Percentiles rank a stretch among this genome's conserved stretches.
phyloP scores from a whole-genome alignment of 2,888 invertebrate genomes.

The Drosophila crucigera region DNA sequence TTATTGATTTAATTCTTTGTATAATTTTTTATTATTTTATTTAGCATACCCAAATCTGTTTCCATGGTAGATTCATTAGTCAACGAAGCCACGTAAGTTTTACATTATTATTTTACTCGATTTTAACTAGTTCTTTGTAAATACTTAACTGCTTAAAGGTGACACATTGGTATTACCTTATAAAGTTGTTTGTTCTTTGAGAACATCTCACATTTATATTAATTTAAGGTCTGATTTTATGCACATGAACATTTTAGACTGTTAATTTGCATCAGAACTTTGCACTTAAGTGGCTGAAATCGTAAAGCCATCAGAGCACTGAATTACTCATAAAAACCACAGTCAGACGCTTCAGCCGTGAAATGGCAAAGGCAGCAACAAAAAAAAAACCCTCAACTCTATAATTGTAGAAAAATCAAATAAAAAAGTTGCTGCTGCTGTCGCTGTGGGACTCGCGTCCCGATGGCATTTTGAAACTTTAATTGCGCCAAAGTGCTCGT shows the following conservation, averaged over 20 bases:
- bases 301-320: conserved; percentile 14
- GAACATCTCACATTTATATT: neutral
- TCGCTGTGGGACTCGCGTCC: conserved; percentile 39
- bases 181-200: neutral
- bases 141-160: neutral
- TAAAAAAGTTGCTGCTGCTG: conserved; percentile 40
- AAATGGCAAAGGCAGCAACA: conserved; percentile 34
- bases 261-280: neutral
- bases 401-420: conserved; percentile 62
- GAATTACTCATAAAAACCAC: conserved; percentile 23
- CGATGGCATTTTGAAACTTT: conserved; percentile 62
- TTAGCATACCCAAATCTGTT: conserved; percentile 68
- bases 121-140: neutral
- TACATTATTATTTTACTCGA: conserved; percentile 22
- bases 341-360: conserved; percentile 24
- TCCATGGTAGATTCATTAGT: conserved; percentile 81
- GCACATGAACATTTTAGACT: neutral
- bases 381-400: conserved; percentile 22
- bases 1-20: conserved; percentile 27
- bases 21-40: conserved; percentile 36
- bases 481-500: conserved; percentile 60
- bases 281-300: conserved; percentile 15
- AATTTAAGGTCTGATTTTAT: neutral
- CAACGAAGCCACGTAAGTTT: conserved; percentile 81
- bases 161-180: neutral